Base-by-base conservation (phyloP, 2,888 invertebrate genomes). In the Alloplasta piceator region DNA sequence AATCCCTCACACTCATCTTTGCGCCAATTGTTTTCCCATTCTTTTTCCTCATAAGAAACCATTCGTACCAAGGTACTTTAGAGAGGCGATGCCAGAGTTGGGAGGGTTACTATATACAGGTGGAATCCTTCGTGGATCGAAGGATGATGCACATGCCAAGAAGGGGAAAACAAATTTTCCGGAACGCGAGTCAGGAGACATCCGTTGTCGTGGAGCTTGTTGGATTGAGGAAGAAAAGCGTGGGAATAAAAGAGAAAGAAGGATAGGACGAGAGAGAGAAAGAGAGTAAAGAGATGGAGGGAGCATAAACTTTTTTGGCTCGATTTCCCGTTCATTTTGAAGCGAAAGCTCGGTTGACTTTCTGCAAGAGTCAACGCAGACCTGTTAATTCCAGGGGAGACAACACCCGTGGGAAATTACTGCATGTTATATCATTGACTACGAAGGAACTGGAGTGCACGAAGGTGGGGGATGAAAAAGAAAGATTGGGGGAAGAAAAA, bases 401-500 rank as follows among this genome's bases (percentile, higher is more conserved):
- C 85, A 86, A 86, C 84, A 77, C 90, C 90, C 89, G 67, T 86
- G 90, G 90, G 90, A 90, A 90, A 90, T 90, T 90, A 90, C 87
- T 83, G 84, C 77, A 70, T 63, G 78, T 61, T 75, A 85, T 85
- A 89, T 90, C 89, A 90, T 88, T 89, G 89, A 88, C 87, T 87
- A 78, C 46, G 72, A 78, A 67, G 70, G 52, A 64, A 71, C 36
- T 60, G 75, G 66, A 74, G 71, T 41, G 68, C 66, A 75, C 68
- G 66, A 71, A 58, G 56, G 58, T 41, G 55, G 73, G 43, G 36
- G 36, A 26, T 26, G 26, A 26, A 68, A 63, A 68, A 60, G 74
- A 58, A 50, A 38, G 39, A 41, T n/a, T 26, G 61, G 75, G n/a
- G 66, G 16, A 60, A 63, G 68, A 46, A 56, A 75, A 72, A 76